These are phyloP conservation scores for Acrocyrtus sp. DNA, from an alignment of 2,888 invertebrate species.

Conservation along the genomic window DNA sequence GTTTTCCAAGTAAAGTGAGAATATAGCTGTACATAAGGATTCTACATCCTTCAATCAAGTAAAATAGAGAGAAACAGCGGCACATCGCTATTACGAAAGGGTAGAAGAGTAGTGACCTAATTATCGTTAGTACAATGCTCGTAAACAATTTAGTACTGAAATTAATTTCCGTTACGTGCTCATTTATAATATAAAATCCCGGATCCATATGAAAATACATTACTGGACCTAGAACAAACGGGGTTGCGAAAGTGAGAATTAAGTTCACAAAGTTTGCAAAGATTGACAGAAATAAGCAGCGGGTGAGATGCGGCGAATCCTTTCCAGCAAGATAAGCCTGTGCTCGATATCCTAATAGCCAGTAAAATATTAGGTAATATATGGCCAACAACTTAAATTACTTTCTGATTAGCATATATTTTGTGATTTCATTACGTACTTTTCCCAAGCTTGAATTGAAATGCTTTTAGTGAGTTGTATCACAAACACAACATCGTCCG, in stretches of 20 bases:
- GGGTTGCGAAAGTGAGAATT: conserved; percentile 7
- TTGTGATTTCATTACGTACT: conserved; percentile 4
- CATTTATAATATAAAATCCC: conserved; percentile 16
- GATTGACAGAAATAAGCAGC: neutral
- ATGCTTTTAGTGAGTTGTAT: conserved; percentile 16
- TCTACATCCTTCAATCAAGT: conserved; percentile 20
- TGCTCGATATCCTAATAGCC: neutral
- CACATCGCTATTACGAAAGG: conserved; percentile 31
- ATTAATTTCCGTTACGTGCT: neutral
- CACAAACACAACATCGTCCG: conserved; percentile 9
- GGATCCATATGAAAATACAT: conserved; percentile 27
- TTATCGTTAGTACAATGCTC: neutral
- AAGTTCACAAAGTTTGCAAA: conserved; percentile 18
- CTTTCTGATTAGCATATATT: neutral
- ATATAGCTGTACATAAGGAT: conserved; percentile 28
- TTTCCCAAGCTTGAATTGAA: neutral
- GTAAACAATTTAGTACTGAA: neutral
- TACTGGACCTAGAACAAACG: conserved; percentile 11
- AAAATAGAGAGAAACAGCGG: conserved; percentile 26
- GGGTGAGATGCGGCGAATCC: neutral
- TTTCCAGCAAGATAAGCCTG: neutral
- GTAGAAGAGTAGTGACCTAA: conserved; percentile 1
- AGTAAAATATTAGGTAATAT: too few species aligned
- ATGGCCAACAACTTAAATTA: too few species aligned
- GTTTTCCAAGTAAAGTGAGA: conserved; percentile 3